A percentile compares a stretch with the other conserved stretches of the same genome.
Conservation (phyloP, 2,888 invertebrate genomes). For the Hypena proboscidalis region DNA sequence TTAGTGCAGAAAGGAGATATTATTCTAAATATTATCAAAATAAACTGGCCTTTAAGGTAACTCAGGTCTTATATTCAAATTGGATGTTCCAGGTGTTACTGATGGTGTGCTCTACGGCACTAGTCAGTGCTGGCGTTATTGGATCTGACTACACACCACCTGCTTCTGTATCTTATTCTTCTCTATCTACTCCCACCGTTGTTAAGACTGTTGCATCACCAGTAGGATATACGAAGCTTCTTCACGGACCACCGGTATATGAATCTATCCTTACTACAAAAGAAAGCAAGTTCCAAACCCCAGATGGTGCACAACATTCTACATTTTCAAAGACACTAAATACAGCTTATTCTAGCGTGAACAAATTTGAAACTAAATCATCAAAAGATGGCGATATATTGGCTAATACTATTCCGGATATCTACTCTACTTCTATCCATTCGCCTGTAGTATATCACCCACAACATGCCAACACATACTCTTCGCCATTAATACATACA, state of each 20-base stretch:
- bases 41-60: too few species aligned
- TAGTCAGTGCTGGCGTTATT: constrained; percentile 44
- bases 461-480: constrained; percentile 26
- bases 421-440: constrained; percentile 33
- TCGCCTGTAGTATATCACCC: constrained; percentile 34
- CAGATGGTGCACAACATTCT: constrained; percentile 37
- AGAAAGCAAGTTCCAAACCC: constrained; percentile 35
- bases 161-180: constrained; percentile 42
- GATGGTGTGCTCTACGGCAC: constrained; percentile 40
- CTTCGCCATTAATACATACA: constrained; percentile 31
- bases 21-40: too few species aligned
- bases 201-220: constrained; percentile 26
- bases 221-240: constrained; percentile 21
- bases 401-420: constrained; percentile 27
- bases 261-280: constrained; percentile 41
- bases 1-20: too few species aligned
- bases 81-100: constrained; percentile 53
- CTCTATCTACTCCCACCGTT: constrained; percentile 28
- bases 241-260: constrained; percentile 41
- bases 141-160: constrained; percentile 40
- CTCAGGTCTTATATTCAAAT: too few species aligned
- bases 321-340: constrained; percentile 39
- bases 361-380: constrained; percentile 39
- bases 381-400: constrained; percentile 22
- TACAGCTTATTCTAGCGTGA: constrained; percentile 34